A percentile compares a stretch with the other conserved stretches of the same genome.
Conservation (phyloP, 2,113 vertebrate species). For the Gambusia affinis region DNA sequence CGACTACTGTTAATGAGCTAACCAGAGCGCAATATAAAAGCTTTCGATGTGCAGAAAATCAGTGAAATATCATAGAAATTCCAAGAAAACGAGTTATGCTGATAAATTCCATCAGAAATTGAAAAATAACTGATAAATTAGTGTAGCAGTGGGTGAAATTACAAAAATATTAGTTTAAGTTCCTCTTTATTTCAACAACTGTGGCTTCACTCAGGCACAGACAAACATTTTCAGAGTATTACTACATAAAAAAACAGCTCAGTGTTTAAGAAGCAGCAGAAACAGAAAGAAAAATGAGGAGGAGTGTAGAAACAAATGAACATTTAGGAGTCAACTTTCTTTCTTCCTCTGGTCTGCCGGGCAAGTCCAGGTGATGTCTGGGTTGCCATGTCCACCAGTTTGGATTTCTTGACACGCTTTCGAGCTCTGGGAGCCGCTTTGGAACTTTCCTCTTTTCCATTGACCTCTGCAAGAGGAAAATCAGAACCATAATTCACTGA, state of each 20-base stretch:
- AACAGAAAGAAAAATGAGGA: not conserved
- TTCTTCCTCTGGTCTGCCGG: slow-evolving; percentile 54
- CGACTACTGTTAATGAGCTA: too few species aligned
- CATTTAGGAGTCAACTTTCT: slow-evolving; percentile 51
- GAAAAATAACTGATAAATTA: too few species aligned
- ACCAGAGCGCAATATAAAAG: too few species aligned
- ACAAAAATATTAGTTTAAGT: not conserved
- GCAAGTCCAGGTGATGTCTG: slow-evolving; percentile 52
- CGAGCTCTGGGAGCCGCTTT: slow-evolving; percentile 4
- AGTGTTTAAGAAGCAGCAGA: not conserved
- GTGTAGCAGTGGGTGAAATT: not conserved
- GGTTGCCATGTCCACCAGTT: slow-evolving; percentile 43
- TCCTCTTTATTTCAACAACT: slow-evolving; percentile 7
- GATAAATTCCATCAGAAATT: too few species aligned
- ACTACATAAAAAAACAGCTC: not conserved
- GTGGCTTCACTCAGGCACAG: not conserved
- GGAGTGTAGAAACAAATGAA: not conserved
- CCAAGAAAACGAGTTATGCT: too few species aligned
- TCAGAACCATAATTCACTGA: not conserved
- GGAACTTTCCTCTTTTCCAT: slow-evolving; percentile 53
- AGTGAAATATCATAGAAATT: too few species aligned
- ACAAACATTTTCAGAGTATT: not conserved
- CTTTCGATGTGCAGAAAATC: too few species aligned
- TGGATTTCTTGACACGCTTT: slow-evolving; percentile 17
- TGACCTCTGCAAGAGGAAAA: slow-evolving; percentile 47